Base-by-base conservation (phyloP, 1,140 invertebrate genomes). In the Sipha flava region DNA sequence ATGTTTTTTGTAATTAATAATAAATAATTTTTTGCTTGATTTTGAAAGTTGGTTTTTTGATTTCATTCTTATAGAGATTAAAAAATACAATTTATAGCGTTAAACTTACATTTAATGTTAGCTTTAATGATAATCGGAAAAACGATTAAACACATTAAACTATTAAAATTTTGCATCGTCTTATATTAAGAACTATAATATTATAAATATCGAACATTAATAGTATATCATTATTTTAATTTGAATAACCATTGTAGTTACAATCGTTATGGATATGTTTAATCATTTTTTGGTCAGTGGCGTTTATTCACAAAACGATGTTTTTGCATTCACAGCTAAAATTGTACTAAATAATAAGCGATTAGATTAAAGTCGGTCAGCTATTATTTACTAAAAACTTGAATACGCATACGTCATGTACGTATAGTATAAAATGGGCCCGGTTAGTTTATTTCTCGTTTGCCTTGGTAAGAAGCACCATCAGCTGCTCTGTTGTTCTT, bases 101-200 rank as follows among this genome's bases (percentile, higher is more conserved):
- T n/a, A n/a, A n/a, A n/a, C 70, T 54, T 75, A 75, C 72, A 75
- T 54, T 75, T 75, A 5, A 23, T 16, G 31, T 52, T 14, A 54
- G 72, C 72, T 26, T 23, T 49, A 21, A n/a, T 34, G 6, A 37
- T 37, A 54, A 57, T 34, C 37, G 49, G 49, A 37, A 37, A 37
- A 21, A 75, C 18, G 29, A 34, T 10, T n/a, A 72, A 16, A 34
- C 34, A 66, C 37, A 66, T 16, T 43, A 66, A 66, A 43, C 21
- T 66, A 3, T 23, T 21, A 66, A 43, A 23, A 40, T 43, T 40
- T 18, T 49, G 26, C 68, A 72, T 47, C 31, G 43, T 49, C n/a
- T 68, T 47, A 21, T 34, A 2, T 47, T n/a, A 10, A 72, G 49
- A 68, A 31, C 4, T 1, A 47, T 16, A 40, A 3, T 40, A 12